Conservation (phyloP, 1,140 invertebrate species). For the Notospermus geniculatus region DNA sequence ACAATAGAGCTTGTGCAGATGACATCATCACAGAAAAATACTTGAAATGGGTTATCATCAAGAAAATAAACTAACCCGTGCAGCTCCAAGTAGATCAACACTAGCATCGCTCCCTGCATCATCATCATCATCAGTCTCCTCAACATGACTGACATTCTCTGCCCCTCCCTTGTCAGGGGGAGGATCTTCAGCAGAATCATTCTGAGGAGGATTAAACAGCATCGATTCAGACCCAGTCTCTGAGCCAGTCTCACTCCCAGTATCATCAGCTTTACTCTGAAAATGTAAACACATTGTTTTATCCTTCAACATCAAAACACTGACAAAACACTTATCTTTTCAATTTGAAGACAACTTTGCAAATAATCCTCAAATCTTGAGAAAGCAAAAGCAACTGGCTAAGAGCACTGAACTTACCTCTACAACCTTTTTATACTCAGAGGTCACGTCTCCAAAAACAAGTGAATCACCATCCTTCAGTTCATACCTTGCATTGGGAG, state of each 20-base stretch:
- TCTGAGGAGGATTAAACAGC: constrained; percentile 27
- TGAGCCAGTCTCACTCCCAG: constrained; percentile 24
- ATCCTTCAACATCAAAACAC: too few relatives aligned
- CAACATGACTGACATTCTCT: not conserved
- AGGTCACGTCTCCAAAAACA: constrained; percentile 43
- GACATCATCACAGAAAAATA: too few relatives aligned
- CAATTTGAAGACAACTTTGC: too few relatives aligned
- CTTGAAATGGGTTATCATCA: too few relatives aligned
- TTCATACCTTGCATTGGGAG: constrained; percentile 45
- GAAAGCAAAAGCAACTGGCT: too few relatives aligned
- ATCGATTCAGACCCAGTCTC: constrained; percentile 42
- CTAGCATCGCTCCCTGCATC: constrained; percentile 37
- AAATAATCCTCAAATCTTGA: too few relatives aligned
- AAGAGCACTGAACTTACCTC: constrained; percentile 25
- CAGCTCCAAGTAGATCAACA: constrained; percentile 40
- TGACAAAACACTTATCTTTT: too few relatives aligned
- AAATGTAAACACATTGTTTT: too few relatives aligned
- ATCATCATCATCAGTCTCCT: constrained; percentile 16
- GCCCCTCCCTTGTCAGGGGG: not conserved
- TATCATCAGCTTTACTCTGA: too few relatives aligned
- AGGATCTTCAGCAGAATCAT: constrained; percentile 11
- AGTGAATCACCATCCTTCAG: constrained; percentile 38
- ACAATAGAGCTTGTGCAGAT: too few relatives aligned
- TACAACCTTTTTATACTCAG: constrained; percentile 28
- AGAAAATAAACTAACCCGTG: constrained; percentile 33